Evolutionary conservation across 2,113 vertebrate species (phyloP), one percentile per base, ranked within the genome.

Genomic region (Tylochromis polylepis): DNA sequence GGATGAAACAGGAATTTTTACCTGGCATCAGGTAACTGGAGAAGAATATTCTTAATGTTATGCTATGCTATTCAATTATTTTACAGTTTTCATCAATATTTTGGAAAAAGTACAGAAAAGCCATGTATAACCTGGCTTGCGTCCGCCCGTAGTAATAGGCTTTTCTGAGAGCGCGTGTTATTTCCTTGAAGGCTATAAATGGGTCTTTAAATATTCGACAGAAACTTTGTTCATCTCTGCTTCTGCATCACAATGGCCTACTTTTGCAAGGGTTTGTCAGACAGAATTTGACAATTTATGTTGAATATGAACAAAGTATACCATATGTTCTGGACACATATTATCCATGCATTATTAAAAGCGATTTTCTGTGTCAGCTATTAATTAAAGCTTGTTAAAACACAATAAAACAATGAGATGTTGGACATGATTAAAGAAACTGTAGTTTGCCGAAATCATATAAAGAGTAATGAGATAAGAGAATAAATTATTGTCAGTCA

Each of bases 361-460:
- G 83, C 85, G 85, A 95, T 95, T 92, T n/a, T 41, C 84, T 88
- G 88, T 95, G 94, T 95, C 93, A 92, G 89, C 85, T 78, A 58
- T 94, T 95, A 93, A 95, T 96, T 95, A 93, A 93, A 79, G 94
- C 94, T 92, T 87, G 93, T 95, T 95, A 91, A 94, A 94, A 87
- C 70, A 92, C 89, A 86, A 93, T 92, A 87, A 91, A 94, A 95
- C 91, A 93, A 88, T 85, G 60, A 87, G 91, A 93, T 92, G 92
- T 94, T 89, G 83, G 82, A 92, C 89, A 90, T 72, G 91, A 95
- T 95, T 92, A 91, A 93, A 91, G 91, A 92, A 90, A 89, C 62
- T 85, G 79, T 85, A 86, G 84, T 94, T 91, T 93, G 85, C 91
- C 88, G 87, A 93, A 92, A 93, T 85, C 65, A 77, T 83, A 91